Percentiles rank a stretch among this genome's conserved stretches.
Conservation (phyloP, 1,140 invertebrate species). For the Drosophila pectinifera region DNA sequence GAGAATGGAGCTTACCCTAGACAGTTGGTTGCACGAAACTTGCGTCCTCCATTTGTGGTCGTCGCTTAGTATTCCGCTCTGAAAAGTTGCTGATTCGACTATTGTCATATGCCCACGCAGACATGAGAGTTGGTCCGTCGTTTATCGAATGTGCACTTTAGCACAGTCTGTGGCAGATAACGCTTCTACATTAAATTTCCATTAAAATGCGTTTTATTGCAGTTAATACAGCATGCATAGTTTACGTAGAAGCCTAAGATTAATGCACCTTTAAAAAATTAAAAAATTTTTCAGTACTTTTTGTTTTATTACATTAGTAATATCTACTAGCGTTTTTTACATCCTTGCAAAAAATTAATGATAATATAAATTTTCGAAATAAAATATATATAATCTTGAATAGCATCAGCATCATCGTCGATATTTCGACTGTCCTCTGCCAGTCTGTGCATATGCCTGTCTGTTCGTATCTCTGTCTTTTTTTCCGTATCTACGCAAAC, state of each 20-base stretch:
- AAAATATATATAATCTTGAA: no score
- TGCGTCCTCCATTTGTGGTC: conserved; percentile 8
- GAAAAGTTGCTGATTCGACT: conserved; percentile 52
- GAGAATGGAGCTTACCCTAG: conserved; percentile 25
- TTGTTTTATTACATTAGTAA: no score
- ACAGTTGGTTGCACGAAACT: conserved; percentile 27
- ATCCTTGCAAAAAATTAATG: no score
- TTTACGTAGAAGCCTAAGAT: conserved; percentile 58
- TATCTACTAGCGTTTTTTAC: no score
- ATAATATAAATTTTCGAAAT: no score
- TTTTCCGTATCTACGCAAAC: no score
- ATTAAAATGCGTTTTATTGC: conserved; percentile 71
- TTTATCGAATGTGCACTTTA: conserved; percentile 24
- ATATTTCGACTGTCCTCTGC: no score
- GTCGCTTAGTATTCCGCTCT: conserved; percentile 1
- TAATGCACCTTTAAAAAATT: no score
- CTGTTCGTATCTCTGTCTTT: no score
- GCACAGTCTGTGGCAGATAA: conserved; percentile 54
- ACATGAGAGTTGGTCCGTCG: conserved; percentile 24
- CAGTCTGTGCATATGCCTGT: no score
- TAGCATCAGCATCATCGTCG: no score
- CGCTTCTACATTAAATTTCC: conserved; percentile 67
- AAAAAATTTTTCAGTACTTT: no score
- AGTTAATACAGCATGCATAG: conserved; percentile 65
- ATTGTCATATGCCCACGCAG: conserved; percentile 41